A percentile compares a stretch with the other conserved stretches of the same genome.
phyloP scores from a whole-genome alignment of 1,140 invertebrate species.

The honey bee (Apis mellifera) region Amel_HAv3.1 CM009943.2:5513001-5513500 shows the following conservation, averaged over 20 bases:
- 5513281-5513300: not conserved
- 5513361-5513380: constrained; percentile 70
- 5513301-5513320: constrained; percentile 1
- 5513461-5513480: constrained; percentile 66
- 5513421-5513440: constrained; percentile 44
- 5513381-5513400: constrained; percentile 55
- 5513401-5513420: constrained; percentile 61
- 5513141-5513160: constrained; percentile 5
- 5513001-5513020: constrained; percentile 65
- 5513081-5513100: constrained; percentile 55
- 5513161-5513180: not conserved
- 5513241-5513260: constrained; percentile 9
- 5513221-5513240: not conserved
- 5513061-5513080: constrained; percentile 59
- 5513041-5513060: constrained; percentile 64
- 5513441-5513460: constrained; percentile 57
- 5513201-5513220: no score
- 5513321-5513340: constrained; percentile 16
- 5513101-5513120: constrained; percentile 6
- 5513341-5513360: constrained; percentile 58
- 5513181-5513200: not conserved
- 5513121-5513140: constrained; percentile 32
- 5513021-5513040: constrained; percentile 46
- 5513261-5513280: not conserved
- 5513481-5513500: constrained; percentile 62